phyloP scores from a whole-genome alignment of 2,113 vertebrate species.

The Pheucticus melanocephalus region DNA sequence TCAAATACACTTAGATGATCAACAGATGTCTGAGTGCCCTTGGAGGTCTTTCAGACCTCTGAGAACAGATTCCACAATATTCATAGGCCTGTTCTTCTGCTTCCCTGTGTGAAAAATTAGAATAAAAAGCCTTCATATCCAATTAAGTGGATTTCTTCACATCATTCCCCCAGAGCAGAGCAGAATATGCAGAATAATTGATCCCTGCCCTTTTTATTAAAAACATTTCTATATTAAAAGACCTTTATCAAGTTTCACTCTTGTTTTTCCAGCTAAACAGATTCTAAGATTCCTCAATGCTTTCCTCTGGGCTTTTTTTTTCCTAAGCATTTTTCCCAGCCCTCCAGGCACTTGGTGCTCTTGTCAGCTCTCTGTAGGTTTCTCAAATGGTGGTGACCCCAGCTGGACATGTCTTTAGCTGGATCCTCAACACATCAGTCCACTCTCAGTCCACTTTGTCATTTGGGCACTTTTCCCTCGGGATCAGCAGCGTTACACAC shows the following conservation, averaged over 20 bases:
- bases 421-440: neutral
- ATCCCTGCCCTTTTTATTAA: constrained; percentile 40
- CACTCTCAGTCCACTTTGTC: neutral
- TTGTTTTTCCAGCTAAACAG: constrained; percentile 41
- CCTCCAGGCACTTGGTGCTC: neutral
- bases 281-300: neutral
- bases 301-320: neutral
- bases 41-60: neutral
- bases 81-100: neutral
- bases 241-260: constrained; percentile 15
- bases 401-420: neutral
- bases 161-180: neutral
- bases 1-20: constrained; percentile 31
- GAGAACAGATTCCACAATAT: constrained; percentile 3
- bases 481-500: rapidly evolving
- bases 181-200: constrained; percentile 29
- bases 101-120: neutral
- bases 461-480: neutral
- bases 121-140: constrained; percentile 5
- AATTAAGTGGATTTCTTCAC: constrained; percentile 34
- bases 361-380: neutral
- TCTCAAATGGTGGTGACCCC: neutral
- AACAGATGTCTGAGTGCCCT: constrained; percentile 38
- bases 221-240: neutral
- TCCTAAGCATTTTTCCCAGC: neutral